phyloP scores from a whole-genome alignment of 2,113 vertebrate genomes.

The Pitta sordida region DNA sequence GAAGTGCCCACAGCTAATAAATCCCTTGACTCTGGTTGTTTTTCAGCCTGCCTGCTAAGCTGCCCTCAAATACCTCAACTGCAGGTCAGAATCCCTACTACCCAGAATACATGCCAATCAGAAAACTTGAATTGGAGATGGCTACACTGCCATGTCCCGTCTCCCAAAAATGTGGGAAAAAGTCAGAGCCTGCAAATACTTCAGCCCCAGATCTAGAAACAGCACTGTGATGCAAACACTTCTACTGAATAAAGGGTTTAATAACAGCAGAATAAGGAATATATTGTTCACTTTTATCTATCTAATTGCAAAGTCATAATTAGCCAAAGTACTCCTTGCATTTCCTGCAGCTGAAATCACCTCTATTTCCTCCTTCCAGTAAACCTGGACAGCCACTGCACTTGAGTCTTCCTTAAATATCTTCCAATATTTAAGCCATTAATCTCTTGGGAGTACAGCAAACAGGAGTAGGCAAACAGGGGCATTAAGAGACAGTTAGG shows the following conservation, averaged over 20 bases:
- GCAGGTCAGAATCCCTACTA: background rate
- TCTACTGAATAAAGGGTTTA: background rate
- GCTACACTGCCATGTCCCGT: background rate
- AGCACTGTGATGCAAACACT: background rate
- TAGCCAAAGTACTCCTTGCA: background rate
- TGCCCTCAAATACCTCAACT: background rate
- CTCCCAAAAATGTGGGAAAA: background rate
- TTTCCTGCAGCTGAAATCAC: background rate
- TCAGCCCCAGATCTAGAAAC: background rate
- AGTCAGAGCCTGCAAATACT: background rate
- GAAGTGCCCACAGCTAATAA: background rate
- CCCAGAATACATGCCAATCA: rapidly evolving
- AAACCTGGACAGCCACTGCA: background rate
- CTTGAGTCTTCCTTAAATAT: too few relatives aligned
- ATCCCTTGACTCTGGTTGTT: background rate
- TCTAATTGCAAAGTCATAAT: background rate
- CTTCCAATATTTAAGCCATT: too few relatives aligned
- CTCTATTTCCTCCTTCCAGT: background rate
- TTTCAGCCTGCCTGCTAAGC: background rate
- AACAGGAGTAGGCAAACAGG: too few relatives aligned
- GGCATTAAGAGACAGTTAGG: too few relatives aligned
- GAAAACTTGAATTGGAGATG: background rate
- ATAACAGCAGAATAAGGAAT: background rate
- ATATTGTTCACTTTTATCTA: background rate
- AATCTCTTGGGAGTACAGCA: too few relatives aligned